phyloP scores from a whole-genome alignment of 2,113 vertebrate genomes.

The Anhinga anhinga region DNA sequence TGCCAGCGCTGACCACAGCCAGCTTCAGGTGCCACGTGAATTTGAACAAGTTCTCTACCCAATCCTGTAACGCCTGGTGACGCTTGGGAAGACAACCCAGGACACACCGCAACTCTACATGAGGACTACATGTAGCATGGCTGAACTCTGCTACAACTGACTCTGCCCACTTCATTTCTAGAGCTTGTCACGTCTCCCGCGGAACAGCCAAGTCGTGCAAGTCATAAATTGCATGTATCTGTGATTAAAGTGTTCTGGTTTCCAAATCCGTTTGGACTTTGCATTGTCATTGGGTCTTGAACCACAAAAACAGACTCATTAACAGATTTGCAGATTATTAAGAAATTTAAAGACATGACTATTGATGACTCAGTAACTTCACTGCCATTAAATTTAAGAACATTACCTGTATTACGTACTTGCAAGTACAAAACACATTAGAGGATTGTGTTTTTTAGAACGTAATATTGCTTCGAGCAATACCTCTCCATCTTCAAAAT shows the following conservation, averaged over 20 bases:
- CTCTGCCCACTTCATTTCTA: background rate
- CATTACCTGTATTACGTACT: background rate
- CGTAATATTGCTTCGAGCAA: background rate
- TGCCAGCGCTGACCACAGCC: background rate
- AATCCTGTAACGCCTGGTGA: background rate
- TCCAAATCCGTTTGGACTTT: background rate
- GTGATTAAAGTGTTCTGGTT: background rate
- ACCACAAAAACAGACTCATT: background rate
- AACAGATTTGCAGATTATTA: background rate
- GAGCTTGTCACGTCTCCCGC: accelerated
- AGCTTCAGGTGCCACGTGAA: background rate
- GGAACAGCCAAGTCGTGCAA: background rate
- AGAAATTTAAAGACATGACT: background rate
- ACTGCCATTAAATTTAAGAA: background rate
- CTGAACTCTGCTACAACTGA: background rate
- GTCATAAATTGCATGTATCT: background rate
- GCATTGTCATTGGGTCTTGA: background rate
- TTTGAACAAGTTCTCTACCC: background rate
- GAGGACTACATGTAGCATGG: background rate
- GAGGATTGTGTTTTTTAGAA: background rate
- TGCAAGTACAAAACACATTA: background rate
- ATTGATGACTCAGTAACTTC: background rate
- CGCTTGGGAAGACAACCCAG: background rate
- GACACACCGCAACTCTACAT: accelerated
- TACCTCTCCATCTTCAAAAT: background rate